A percentile compares a stretch with the other conserved stretches of the same genome.
Conservation (phyloP, 2,797 vertebrate genomes). For the Pelochelys cantorii region DNA sequence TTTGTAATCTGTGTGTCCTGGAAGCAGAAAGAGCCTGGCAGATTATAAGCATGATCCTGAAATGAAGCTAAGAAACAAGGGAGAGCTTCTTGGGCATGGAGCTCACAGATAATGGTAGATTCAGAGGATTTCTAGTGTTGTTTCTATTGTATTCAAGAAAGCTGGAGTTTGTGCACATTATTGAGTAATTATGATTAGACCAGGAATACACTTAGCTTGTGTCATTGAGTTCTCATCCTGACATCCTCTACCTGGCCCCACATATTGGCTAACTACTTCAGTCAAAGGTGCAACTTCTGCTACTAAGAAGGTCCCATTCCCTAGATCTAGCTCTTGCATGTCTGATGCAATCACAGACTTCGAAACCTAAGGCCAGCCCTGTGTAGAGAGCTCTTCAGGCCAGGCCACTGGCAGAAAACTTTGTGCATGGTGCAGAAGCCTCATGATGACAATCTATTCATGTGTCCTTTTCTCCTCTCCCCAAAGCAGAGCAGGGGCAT, state of each 20-base stretch:
- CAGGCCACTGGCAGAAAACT: not conserved
- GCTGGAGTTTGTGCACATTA: not conserved
- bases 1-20: not conserved
- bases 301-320: not conserved
- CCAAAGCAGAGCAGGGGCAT: not conserved
- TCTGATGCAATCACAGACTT: not conserved
- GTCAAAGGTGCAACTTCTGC: not conserved
- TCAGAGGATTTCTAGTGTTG: not conserved
- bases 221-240: not conserved
- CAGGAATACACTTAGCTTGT: not conserved
- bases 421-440: not conserved
- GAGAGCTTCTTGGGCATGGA: not conserved
- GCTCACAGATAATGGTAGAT: not conserved
- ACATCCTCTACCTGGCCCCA: not conserved
- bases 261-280: not conserved
- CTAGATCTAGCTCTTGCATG: not conserved
- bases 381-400: not conserved
- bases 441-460: not conserved
- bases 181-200: not conserved
- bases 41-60: not conserved
- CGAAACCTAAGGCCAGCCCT: not conserved
- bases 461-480: not conserved
- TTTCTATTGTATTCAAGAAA: not conserved
- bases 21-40: not conserved
- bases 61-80: not conserved